These are phyloP conservation scores for Threskiornis aethiopicus DNA, from an alignment of 2,797 vertebrate species.

Conservation along the genomic window DNA sequence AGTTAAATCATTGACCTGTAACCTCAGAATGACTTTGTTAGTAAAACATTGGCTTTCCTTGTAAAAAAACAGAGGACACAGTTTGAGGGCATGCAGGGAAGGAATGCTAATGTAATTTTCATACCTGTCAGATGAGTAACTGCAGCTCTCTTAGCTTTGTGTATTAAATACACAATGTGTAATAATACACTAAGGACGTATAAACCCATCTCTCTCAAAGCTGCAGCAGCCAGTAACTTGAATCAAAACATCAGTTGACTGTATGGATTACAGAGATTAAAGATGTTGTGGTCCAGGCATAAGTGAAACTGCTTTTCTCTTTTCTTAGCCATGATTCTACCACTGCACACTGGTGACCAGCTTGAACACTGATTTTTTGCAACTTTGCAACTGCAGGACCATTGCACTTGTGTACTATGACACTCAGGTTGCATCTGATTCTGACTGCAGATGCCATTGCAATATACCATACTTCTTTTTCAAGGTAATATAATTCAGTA, in stretches of 20 bases:
- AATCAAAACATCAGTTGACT: neutral
- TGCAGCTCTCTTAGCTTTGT: neutral
- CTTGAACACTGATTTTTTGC: neutral
- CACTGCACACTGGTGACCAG: neutral
- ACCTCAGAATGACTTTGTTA: slow-evolving; percentile 1
- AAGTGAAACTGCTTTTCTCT: neutral
- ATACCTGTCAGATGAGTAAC: neutral
- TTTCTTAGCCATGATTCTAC: neutral
- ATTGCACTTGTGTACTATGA: neutral
- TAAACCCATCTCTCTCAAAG: neutral
- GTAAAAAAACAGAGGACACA: neutral
- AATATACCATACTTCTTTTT: neutral
- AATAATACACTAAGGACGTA: neutral
- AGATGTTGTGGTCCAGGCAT: neutral
- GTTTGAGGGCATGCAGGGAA: neutral
- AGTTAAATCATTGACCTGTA: slow-evolving; percentile 16
- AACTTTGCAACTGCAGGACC: neutral
- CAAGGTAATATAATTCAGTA: neutral
- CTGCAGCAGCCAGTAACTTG: neutral
- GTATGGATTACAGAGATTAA: neutral
- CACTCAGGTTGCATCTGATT: neutral
- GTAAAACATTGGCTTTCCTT: slow-evolving; percentile 34
- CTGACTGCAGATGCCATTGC: neutral
- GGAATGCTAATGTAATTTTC: neutral
- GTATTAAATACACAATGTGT: neutral